These are phyloP conservation scores for Heliothis peltigera DNA, from an alignment of 2,888 invertebrate species.

Conservation along the genomic window DNA sequence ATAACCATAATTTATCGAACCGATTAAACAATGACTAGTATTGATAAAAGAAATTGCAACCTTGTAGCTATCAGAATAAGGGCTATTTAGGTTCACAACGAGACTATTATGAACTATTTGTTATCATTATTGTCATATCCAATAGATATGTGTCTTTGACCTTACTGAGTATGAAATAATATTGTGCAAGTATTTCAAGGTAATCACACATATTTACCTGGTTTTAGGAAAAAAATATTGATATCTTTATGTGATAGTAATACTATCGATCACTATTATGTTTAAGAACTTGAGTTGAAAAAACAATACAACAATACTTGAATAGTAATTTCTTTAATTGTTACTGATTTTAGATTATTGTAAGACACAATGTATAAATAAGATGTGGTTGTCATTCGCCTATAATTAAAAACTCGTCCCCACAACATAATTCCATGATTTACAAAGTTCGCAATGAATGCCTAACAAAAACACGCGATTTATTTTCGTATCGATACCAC, in stretches of 20 bases:
- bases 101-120: not conserved
- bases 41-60: constrained; percentile 9
- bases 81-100: constrained; percentile 1
- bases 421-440: not conserved
- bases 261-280: constrained; percentile 23
- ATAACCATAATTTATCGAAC: constrained; percentile 6
- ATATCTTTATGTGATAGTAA: constrained; percentile 17
- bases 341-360: not conserved
- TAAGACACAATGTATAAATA: too few species aligned
- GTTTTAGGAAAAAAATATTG: constrained; percentile 10
- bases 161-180: constrained; percentile 18
- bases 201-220: constrained; percentile 1
- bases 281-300: not conserved
- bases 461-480: constrained; percentile 21
- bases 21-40: not conserved
- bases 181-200: constrained; percentile 33
- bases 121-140: constrained; percentile 18
- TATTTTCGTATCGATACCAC: constrained; percentile 22
- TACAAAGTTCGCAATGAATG: constrained; percentile 1
- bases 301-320: not conserved
- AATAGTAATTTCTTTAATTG: not conserved
- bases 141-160: constrained; percentile 9
- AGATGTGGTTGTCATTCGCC: not conserved
- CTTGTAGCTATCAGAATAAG: not conserved
- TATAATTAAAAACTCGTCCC: not conserved